phyloP scores from a whole-genome alignment of 2,888 invertebrate genomes.

The Andrena camellia region DNA sequence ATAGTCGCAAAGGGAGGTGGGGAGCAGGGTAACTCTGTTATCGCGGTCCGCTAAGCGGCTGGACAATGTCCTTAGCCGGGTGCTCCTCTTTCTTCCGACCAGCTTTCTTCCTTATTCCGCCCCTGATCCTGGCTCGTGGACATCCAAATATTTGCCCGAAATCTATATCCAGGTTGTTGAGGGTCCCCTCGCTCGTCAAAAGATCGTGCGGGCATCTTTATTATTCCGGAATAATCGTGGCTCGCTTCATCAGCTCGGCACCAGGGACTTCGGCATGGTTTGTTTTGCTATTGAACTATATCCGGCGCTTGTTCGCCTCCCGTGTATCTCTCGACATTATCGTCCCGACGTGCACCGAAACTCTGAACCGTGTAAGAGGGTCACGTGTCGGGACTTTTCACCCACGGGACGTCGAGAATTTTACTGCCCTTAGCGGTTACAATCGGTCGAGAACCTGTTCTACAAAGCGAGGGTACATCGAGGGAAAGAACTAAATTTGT shows the following conservation, averaged over 20 bases:
- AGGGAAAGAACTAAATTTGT: conserved; percentile 1
- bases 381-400: not conserved
- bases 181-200: conserved; percentile 49
- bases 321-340: conserved; percentile 13
- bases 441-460: too few species aligned
- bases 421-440: too few species aligned
- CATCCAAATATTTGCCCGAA: conserved; percentile 83
- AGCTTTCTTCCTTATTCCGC: not conserved
- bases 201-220: conserved; percentile 54
- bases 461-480: not conserved
- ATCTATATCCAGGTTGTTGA: conserved; percentile 71
- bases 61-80: conserved; percentile 76
- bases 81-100: conserved; percentile 32
- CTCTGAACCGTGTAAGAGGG: not conserved
- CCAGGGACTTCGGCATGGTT: conserved; percentile 47
- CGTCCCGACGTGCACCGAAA: not conserved
- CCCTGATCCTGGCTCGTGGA: conserved; percentile 66
- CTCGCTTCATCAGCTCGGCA: conserved; percentile 59
- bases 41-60: conserved; percentile 81
- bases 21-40: conserved; percentile 81
- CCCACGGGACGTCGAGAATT: too few species aligned
- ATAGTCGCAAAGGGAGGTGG: conserved; percentile 47
- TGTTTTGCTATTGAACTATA: conserved; percentile 33
- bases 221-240: conserved; percentile 68
- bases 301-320: not conserved